phyloP scores from a whole-genome alignment of 2,797 vertebrate genomes.

The Stomatorhinus walkeri region DNA sequence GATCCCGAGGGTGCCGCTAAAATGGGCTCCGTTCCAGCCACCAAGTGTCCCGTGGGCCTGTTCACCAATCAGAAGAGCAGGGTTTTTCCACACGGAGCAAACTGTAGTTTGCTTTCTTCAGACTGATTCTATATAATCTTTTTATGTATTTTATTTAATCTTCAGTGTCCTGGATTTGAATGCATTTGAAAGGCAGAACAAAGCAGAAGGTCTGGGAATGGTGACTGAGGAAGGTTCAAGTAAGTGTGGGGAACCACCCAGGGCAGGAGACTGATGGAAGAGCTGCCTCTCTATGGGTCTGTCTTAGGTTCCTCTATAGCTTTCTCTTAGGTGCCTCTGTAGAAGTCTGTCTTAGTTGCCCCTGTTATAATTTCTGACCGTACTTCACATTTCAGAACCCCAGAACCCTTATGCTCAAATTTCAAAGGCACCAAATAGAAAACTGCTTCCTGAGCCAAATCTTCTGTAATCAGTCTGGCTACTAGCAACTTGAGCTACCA shows the following conservation, averaged over 20 bases:
- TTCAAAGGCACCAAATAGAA: not conserved
- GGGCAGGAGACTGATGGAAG: constrained; percentile 11
- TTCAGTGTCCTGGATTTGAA: constrained; percentile 93
- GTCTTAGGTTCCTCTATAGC: not conserved
- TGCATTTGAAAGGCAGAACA: constrained; percentile 98
- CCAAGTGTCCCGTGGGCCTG: not conserved
- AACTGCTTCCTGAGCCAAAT: constrained; percentile 2
- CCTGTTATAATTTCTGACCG: not conserved
- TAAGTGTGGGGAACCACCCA: constrained; percentile 62
- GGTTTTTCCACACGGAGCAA: not conserved
- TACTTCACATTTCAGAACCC: not conserved
- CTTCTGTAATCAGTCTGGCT: not conserved
- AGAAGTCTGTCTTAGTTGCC: not conserved
- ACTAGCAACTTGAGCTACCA: not conserved
- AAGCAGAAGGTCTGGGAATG: constrained; percentile 98
- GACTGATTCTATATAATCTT: not conserved
- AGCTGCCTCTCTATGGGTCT: not conserved
- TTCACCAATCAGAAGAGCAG: not conserved
- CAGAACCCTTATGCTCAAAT: not conserved
- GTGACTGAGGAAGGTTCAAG: constrained; percentile 98
- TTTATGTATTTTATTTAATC: constrained; percentile 12
- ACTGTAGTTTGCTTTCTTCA: not conserved
- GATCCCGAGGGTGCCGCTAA: not conserved
- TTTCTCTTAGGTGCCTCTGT: not conserved
- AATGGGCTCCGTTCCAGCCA: not conserved